Base-by-base conservation (phyloP, 1,140 invertebrate genomes). In the Dreissena polymorpha region DNA sequence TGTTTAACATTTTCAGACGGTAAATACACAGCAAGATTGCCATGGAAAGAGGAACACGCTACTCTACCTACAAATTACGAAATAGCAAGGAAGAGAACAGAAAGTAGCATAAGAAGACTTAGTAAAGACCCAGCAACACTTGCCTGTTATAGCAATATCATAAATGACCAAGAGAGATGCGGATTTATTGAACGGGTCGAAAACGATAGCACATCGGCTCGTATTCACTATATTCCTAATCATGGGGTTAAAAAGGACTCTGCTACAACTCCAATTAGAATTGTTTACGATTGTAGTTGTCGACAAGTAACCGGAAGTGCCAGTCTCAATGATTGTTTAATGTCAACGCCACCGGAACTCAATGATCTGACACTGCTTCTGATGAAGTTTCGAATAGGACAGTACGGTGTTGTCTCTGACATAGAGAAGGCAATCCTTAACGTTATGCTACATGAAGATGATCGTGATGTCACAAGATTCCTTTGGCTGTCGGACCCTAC, bases 241-340 rank as follows among this genome's bases (percentile, higher is more conserved):
- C 75, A 86, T 29, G 67, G 39, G 10, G 85, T 86, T 0, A 84
- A 79, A 57, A 86, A 86, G 70, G 82, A 86, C 27, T 76, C 76
- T 16, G 12, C 55, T 6, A 86, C 75, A 21, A 81, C 82, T 13
- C 82, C 83, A 13, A 79, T 86, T 0, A 63, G 85, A 27, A 86
- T 86, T 23, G 85, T 86, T 0, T 86, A 73, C 71, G 82, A 86
- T 49, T 84, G 83, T 39, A 79, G 75, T 63, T 79, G 83, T 50
- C 16, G n/a, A 29, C 8, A 53, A 10, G 6, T 49, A 73, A 16
- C 14, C 51, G 51, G 51, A 16, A 16, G 10, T 70, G n/a, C 71
- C 8, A 53, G 71, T 60, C 51, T 73, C 8, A 73, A 73, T 27
- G 71, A 53, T 60, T 73, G 71, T 23, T 29, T 73, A 55, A 53